Evolutionary conservation across 1,140 invertebrate genomes (phyloP).

Genomic region (Rhagoletis zephyria): DNA sequence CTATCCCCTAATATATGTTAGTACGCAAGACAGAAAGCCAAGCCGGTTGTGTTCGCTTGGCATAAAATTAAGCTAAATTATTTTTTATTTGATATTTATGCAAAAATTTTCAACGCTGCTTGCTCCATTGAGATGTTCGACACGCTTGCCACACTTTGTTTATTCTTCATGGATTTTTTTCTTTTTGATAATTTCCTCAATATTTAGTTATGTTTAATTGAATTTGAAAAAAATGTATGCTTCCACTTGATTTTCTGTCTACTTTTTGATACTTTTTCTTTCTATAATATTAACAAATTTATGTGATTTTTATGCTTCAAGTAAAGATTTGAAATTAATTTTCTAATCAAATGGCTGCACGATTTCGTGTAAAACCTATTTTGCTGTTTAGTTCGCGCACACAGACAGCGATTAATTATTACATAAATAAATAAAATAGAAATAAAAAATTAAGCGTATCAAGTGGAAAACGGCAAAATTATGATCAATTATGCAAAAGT

Average conservation of each 20-base stretch:
- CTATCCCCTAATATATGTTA: background rate
- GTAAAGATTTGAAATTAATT: background rate
- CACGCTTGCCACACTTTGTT: background rate
- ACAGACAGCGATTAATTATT: background rate
- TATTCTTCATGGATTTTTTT: background rate
- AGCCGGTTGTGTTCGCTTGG: slow-evolving; percentile 38
- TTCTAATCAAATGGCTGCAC: background rate
- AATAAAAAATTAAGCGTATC: background rate
- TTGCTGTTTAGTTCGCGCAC: background rate
- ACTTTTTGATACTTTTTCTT: background rate
- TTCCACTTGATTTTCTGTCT: background rate
- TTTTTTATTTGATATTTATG: slow-evolving; percentile 34
- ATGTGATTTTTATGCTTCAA: background rate
- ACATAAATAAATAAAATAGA: background rate
- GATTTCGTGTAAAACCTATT: slow-evolving; percentile 43
- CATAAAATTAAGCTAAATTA: slow-evolving; percentile 50
- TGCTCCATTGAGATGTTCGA: background rate
- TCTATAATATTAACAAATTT: background rate
- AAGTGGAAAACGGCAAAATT: slow-evolving; percentile 2
- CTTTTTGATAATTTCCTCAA: background rate
- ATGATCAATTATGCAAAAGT: slow-evolving; percentile 31
- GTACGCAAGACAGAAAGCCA: slow-evolving; percentile 14
- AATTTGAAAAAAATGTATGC: background rate
- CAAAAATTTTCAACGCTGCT: background rate
- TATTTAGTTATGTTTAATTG: background rate